Percentiles rank a stretch among this genome's conserved stretches.
Evolutionary conservation across 2,888 invertebrate genomes (phyloP).

Genomic region (Myathropa florea): DNA sequence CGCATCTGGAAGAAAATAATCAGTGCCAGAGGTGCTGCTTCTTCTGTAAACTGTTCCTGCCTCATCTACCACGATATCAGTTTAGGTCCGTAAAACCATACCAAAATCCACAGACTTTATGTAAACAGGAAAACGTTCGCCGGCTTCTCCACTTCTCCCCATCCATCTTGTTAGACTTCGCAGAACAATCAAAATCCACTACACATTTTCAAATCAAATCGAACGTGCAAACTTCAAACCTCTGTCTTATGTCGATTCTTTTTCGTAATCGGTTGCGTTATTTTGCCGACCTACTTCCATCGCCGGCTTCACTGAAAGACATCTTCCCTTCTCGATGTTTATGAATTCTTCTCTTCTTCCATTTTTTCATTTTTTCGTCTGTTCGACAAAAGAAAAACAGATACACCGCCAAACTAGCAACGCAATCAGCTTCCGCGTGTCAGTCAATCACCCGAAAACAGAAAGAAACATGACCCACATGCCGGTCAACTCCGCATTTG

Average conservation of each 20-base stretch:
- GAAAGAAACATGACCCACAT: slow-evolving; percentile 61
- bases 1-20: too few relatives aligned
- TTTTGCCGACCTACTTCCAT: not conserved
- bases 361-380: not conserved
- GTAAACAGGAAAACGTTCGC: not conserved
- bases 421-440: slow-evolving; percentile 58
- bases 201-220: not conserved
- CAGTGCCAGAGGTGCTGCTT: too few relatives aligned
- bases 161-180: not conserved
- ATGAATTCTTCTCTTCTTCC: not conserved
- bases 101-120: too few relatives aligned
- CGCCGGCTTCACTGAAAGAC: not conserved
- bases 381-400: not conserved
- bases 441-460: slow-evolving; percentile 62
- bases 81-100: too few relatives aligned
- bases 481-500: slow-evolving; percentile 42
- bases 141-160: not conserved
- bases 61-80: too few relatives aligned
- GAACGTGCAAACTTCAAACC: not conserved
- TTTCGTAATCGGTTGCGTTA: not conserved
- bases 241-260: not conserved
- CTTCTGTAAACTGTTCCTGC: too few relatives aligned
- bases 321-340: not conserved
- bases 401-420: slow-evolving; percentile 4
- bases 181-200: not conserved